These are phyloP conservation scores for Elachura formosa DNA, from an alignment of 2,113 vertebrate genomes.

Conservation along the genomic window DNA sequence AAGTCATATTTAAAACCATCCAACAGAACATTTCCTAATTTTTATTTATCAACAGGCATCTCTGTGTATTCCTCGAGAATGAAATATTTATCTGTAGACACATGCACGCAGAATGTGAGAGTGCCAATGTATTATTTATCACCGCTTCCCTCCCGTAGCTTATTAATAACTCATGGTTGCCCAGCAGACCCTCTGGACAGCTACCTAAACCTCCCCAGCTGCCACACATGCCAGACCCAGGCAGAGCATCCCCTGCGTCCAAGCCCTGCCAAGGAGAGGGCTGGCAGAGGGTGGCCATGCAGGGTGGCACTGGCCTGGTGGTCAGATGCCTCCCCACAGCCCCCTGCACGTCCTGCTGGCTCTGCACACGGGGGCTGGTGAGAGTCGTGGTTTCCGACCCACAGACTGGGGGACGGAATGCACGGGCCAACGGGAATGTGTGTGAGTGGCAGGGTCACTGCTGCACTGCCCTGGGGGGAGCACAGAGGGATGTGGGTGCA, in stretches of 20 bases:
- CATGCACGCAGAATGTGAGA: background rate
- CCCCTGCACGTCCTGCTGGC: background rate
- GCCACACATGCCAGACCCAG: background rate
- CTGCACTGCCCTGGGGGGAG: background rate
- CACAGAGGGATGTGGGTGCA: background rate
- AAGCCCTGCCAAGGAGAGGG: background rate
- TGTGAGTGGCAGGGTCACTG: fast-evolving
- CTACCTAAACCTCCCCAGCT: background rate
- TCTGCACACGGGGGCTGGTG: background rate
- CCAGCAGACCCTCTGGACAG: background rate
- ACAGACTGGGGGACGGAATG: fast-evolving
- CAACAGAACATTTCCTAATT: background rate
- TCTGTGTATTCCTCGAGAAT: background rate
- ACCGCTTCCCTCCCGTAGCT: background rate
- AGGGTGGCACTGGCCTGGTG: background rate
- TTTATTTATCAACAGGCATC: constrained; percentile 43
- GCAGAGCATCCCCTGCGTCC: background rate
- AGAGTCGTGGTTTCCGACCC: fast-evolving
- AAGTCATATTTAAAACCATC: background rate
- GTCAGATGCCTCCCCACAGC: fast-evolving
- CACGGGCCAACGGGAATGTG: background rate
- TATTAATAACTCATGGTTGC: background rate
- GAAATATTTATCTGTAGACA: constrained; percentile 11
- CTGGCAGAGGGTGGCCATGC: background rate
- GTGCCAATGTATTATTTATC: background rate